Base-by-base conservation (phyloP, 2,797 vertebrate species). In the Mionectes olivaceus region DNA sequence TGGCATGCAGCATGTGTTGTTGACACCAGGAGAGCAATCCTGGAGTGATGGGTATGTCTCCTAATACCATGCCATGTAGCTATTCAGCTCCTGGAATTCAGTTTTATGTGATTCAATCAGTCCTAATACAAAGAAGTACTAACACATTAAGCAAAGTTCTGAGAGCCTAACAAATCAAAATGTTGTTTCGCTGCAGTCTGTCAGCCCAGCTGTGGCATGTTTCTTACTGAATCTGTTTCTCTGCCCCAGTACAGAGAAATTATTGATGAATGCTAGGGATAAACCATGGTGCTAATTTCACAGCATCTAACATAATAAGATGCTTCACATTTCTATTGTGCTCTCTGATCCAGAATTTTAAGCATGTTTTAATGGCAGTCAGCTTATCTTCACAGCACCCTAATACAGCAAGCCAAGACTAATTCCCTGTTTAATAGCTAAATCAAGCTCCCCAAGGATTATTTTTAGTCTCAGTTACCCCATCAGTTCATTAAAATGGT, bases 81-180 rank as follows among this genome's bases (percentile, higher is more conserved):
- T 89, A 25, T 79, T 96, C 89, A 75, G 77, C 87, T 90, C 68
- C 92, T 82, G 49, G 90, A 92, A 94, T 78, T 87, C 75, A 79
- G 78, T 60, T 93, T 89, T 77, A 59, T 77, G 69, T 3, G 11
- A 93, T 90, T 91, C 90, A 85, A 70, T 87, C 85, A 85, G 73
- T 71, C 61, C 69, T 90, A 87, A 93, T 59, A 87, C 78, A 63
- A 81, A 92, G 74, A 86, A 94, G 87, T 60, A 90, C 43, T 41
- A 92, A 87, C 44, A 74, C 33, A 87, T 93, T 91, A 93, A 81
- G 56, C 75, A 83, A 88, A 92, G 65, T 92, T 90, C 69, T 69
- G 50, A 87, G 78, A 95, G 52, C 37, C 12, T 19, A 84, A 69
- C 78, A 95, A 94, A 87, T 90, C 95, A 90, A 93, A 93, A 55